Evolutionary conservation across 2,797 vertebrate species (phyloP).

Genomic region (Melanotaenia nigrans): DNA sequence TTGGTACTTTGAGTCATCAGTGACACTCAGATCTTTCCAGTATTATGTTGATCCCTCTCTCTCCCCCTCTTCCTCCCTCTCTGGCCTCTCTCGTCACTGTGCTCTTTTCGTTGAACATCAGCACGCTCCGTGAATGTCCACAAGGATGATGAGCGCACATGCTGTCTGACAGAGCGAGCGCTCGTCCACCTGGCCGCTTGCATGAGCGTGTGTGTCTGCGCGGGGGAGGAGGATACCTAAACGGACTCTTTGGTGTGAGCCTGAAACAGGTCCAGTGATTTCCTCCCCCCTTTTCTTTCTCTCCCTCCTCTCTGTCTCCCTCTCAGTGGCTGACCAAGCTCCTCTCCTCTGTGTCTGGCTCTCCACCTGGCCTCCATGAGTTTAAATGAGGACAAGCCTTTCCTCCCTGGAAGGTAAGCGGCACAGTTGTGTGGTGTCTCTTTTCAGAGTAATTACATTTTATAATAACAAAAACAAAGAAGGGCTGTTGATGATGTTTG

Average conservation of each 20-base stretch:
- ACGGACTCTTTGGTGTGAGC: slow-evolving; percentile 36
- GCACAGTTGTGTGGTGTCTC: neutral
- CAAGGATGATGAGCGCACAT: slow-evolving; percentile 37
- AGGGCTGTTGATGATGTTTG: slow-evolving; percentile 2
- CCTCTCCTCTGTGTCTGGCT: slow-evolving; percentile 48
- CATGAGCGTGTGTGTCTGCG: slow-evolving; percentile 28
- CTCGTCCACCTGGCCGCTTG: slow-evolving; percentile 39
- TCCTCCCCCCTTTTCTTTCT: neutral
- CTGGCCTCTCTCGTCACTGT: slow-evolving; percentile 46
- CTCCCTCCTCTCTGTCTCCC: slow-evolving; percentile 17
- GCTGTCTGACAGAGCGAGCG: slow-evolving; percentile 23
- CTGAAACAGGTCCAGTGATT: slow-evolving; percentile 17
- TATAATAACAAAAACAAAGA: slow-evolving; percentile 12
- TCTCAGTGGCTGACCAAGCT: slow-evolving; percentile 43
- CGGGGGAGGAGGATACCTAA: slow-evolving; percentile 39
- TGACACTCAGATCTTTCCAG: slow-evolving; percentile 57
- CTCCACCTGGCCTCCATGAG: slow-evolving; percentile 73
- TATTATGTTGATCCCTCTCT: slow-evolving; percentile 47
- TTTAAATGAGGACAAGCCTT: slow-evolving; percentile 67
- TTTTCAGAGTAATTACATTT: slow-evolving; percentile 18
- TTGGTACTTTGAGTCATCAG: slow-evolving; percentile 65
- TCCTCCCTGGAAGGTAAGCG: slow-evolving; percentile 75
- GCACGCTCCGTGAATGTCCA: slow-evolving; percentile 47
- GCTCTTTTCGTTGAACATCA: slow-evolving; percentile 46
- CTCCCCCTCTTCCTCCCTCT: slow-evolving; percentile 25